Evolutionary conservation across 2,888 invertebrate species (phyloP), one percentile per base, ranked within the genome.

Genomic region (Myathropa florea): DNA sequence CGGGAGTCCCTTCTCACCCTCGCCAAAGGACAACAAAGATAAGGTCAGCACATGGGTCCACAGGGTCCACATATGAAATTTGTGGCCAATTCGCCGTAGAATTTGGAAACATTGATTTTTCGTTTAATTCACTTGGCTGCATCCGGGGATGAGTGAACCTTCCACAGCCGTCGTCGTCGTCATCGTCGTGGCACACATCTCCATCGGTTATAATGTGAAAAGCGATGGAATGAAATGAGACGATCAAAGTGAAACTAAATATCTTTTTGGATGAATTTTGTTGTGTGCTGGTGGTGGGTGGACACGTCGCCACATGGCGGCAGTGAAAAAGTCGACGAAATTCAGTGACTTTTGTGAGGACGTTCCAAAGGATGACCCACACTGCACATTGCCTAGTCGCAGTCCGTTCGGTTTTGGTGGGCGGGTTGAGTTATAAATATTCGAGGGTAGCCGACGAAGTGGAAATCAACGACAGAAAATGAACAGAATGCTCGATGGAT

Each of bases 31-130:
- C 33, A 64, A 59, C 36, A 64, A 53, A 39, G 36, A 61, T 55
- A 59, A 72, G 46, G 70, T 67, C 61, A 75, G 46, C 60, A 67
- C 39, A 67, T 33, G 28, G 28, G 28, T 53, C n/a, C n/a, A n/a
- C n/a, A n/a, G n/a, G n/a, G 67, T 80, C n/a, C n/a, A 30, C 18
- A 24, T 59, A 59, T 57, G 28, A 18, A 75, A 80, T 80, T 75
- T 70, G 80, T 70, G 65, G 36, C 68, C 53, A 14, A 12, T 59
- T 73, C 33, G 39, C 23, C 61, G 18, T 59, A 60, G 59, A 30
- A 36, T 65, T 60, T 28, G 59, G 60, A 36, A 75, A 55, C 80
- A 83, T 80, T 80, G 80, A 83, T 80, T 84, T 84, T 80, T 75
- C 75, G 75, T 80, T 84, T 36, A 80, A 80, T 80, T 30, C 80